These are phyloP conservation scores for Entelurus aequoreus DNA, from an alignment of 2,113 vertebrate species.

Conservation along the genomic window DNA sequence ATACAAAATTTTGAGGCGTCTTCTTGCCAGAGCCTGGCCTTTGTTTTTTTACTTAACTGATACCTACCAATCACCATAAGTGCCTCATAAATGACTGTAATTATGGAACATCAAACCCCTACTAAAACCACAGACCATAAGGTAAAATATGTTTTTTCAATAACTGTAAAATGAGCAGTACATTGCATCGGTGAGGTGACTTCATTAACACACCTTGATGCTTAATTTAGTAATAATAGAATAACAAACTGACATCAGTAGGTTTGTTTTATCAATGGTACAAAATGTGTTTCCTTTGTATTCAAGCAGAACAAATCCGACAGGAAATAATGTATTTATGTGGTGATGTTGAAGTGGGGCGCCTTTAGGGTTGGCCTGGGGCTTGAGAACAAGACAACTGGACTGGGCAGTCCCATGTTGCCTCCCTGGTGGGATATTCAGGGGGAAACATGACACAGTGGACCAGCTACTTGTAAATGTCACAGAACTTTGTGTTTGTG, in stretches of 20 bases:
- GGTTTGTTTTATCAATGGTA: conserved; percentile 30
- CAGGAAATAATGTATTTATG: conserved; percentile 57
- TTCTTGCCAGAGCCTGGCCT: too few relatives aligned
- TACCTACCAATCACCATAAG: not conserved
- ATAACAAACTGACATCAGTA: conserved; percentile 1
- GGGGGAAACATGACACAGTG: conserved; percentile 34
- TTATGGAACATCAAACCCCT: too few relatives aligned
- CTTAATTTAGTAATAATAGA: not conserved
- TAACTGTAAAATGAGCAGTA: too few relatives aligned
- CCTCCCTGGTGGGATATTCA: conserved; percentile 34
- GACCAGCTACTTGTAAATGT: conserved; percentile 12
- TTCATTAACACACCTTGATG: too few relatives aligned
- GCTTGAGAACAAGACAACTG: conserved; percentile 52
- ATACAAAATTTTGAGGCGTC: too few relatives aligned
- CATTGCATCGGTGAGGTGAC: too few relatives aligned
- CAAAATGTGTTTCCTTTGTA: conserved; percentile 41
- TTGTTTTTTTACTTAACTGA: not conserved
- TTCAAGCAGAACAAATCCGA: conserved; percentile 55
- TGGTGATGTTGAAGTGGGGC: conserved; percentile 55
- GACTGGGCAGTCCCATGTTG: conserved; percentile 43
- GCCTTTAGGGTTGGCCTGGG: conserved; percentile 69
- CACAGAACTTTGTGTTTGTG: conserved; percentile 4
- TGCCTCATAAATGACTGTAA: not conserved
- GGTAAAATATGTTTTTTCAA: too few relatives aligned
- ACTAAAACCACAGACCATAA: too few relatives aligned